Percentiles rank a stretch among this genome's conserved stretches.
Conservation (phyloP, 2,113 vertebrate genomes). For the Cyphomyrus plagiostoma region DNA sequence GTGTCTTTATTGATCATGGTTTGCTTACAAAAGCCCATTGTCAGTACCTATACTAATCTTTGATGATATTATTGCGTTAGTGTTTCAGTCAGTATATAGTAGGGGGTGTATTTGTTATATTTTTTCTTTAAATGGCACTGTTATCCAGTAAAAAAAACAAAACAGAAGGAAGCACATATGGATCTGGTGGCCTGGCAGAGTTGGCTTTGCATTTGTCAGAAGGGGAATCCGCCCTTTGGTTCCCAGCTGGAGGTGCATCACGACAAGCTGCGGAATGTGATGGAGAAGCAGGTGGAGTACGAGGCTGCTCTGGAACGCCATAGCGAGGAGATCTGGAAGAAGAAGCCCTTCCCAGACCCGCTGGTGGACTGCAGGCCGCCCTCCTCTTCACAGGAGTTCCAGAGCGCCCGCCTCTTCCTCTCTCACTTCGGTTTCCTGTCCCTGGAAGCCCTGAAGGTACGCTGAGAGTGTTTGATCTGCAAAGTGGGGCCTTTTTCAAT, state of each 20-base stretch:
- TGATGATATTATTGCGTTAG: neutral
- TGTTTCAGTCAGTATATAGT: neutral
- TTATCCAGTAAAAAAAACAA: neutral
- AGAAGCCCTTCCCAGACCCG: conserved; percentile 69
- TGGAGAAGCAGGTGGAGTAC: conserved; percentile 77
- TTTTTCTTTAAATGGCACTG: neutral
- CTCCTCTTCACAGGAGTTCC: conserved; percentile 72
- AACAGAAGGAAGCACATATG: neutral
- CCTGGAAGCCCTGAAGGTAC: conserved; percentile 78
- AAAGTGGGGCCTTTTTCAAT: neutral
- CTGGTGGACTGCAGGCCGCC: conserved; percentile 72
- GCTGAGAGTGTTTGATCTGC: neutral
- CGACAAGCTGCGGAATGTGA: conserved; percentile 69
- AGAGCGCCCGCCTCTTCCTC: conserved; percentile 82
- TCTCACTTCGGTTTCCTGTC: conserved; percentile 92
- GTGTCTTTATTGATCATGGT: neutral
- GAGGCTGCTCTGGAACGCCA: conserved; percentile 69
- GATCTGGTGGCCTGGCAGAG: neutral
- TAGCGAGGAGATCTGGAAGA: conserved; percentile 70
- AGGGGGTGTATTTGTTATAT: neutral
- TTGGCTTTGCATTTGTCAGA: neutral
- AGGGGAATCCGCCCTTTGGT: neutral
- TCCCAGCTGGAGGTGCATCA: conserved; percentile 73
- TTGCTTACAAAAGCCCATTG: neutral
- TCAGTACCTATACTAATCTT: neutral